Evolutionary conservation across 2,113 vertebrate species (phyloP).

Genomic region (human (Homo sapiens)): DNA sequence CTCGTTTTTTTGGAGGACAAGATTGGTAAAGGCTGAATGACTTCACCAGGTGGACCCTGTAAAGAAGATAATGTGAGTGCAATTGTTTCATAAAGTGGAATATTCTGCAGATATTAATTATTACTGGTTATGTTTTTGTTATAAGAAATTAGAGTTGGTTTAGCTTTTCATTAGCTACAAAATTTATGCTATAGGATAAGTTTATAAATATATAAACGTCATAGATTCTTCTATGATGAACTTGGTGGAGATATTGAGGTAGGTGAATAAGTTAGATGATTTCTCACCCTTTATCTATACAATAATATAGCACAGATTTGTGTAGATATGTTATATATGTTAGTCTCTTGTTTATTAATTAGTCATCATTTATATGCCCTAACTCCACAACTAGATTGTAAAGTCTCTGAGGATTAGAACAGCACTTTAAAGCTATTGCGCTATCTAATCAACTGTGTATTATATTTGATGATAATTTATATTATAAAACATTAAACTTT

Average conservation of each 20-base stretch:
- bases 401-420: background rate
- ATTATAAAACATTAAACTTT: background rate
- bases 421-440: background rate
- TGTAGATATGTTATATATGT: background rate
- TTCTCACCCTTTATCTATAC: background rate
- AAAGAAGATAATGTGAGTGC: background rate
- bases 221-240: background rate
- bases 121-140: background rate
- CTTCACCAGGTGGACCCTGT: slow-evolving; percentile 97
- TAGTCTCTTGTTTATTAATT: background rate
- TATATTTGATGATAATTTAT: background rate
- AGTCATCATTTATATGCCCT: background rate
- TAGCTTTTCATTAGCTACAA: background rate
- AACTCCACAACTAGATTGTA: background rate
- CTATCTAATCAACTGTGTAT: background rate
- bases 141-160: background rate
- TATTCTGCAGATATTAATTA: background rate
- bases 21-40: slow-evolving; percentile 96
- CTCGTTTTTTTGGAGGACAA: slow-evolving; percentile 93
- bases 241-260: background rate
- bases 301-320: background rate
- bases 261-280: background rate
- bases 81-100: background rate
- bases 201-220: background rate
- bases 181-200: background rate